These are phyloP conservation scores for Trypoxylon attenuatum DNA, from an alignment of 2,888 invertebrate genomes.

Conservation along the genomic window DNA sequence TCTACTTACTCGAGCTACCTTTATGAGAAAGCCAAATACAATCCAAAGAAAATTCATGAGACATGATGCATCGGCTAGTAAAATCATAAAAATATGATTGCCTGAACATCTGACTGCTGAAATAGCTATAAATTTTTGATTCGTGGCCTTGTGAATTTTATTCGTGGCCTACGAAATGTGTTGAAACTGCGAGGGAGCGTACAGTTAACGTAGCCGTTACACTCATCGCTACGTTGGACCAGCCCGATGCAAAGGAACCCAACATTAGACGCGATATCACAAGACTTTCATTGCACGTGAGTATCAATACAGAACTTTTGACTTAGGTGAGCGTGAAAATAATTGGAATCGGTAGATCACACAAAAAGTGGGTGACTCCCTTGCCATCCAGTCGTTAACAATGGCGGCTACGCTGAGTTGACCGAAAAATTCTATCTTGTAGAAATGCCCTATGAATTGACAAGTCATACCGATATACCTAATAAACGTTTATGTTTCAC, in stretches of 20 bases:
- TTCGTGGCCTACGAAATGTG: conserved; percentile 51
- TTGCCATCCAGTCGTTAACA: conserved; percentile 52
- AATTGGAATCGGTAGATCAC: conserved; percentile 20
- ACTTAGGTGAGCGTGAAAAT: conserved; percentile 8
- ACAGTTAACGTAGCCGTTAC: conserved; percentile 55
- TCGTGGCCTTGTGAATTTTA: too few species aligned
- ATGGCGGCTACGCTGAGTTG: conserved; percentile 57
- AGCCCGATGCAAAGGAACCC: conserved; percentile 62
- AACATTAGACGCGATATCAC: conserved; percentile 56
- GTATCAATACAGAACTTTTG: conserved; percentile 43
- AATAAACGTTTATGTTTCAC: conserved; percentile 1
- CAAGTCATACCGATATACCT: conserved; percentile 10
- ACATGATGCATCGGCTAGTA: conserved; percentile 78
- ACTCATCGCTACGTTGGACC: conserved; percentile 56
- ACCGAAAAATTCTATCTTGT: conserved; percentile 41
- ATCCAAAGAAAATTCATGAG: conserved; percentile 79
- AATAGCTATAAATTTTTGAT: conserved; percentile 48
- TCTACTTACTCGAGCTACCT: conserved; percentile 60
- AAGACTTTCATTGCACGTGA: conserved; percentile 64
- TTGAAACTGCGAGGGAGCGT: conserved; percentile 44
- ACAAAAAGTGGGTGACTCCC: conserved; percentile 61
- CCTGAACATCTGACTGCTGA: conserved; percentile 54
- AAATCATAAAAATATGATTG: conserved; percentile 78
- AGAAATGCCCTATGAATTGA: conserved; percentile 15
- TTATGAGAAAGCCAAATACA: conserved; percentile 64